Base-by-base conservation (phyloP, 2,888 invertebrate species). In the Phaonia tiefii region DNA sequence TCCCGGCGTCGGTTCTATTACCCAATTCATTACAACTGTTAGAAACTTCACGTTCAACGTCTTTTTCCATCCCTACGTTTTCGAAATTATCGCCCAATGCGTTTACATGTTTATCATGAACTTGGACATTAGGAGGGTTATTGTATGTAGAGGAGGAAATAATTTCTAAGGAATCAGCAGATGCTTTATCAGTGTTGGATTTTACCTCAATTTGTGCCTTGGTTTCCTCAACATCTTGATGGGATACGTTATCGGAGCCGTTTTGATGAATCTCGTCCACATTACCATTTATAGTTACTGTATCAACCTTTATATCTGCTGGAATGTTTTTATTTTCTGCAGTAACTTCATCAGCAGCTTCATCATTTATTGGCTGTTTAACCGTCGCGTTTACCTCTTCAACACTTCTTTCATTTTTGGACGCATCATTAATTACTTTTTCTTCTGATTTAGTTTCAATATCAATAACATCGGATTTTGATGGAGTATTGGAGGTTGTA, bases 141-240 rank as follows among this genome's bases (percentile, higher is more conserved):
- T 84, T 83, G 85, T 69, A 76, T 76, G 79, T 79, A 79, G 75
- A 79, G 67, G 77, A 51, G 69, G 80, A 76, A 72, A 79, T 76
- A 82, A 22, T 79, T 72, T 82, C 79, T 79, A 82, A 54, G 83
- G 77, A 80, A 71, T 76, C 80, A 72, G 76, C 80, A 75, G 65
- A 73, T 80, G 73, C 65, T 75, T 82, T 82, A 75, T 72, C 79
- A 75, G 72, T 76, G 76, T 79, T 80, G 81, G 72, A 74, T 77
- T 86, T 88, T 89, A 88, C 89, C 89, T 89, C 89, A 78, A 88
- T 89, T 87, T 88, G 89, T 85, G 86, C 85, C 86, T 86, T 88
- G 86, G 84, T 85, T 67, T 75, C 44, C 67, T 87, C 87, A 84
- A 84, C 84, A 79, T 87, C 87, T 31, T 84, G 60, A 56, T 75